Evolutionary conservation across 1,140 invertebrate genomes (phyloP), one percentile per base, ranked within the genome.

Genomic region (Brachionus calyciflorus): DNA sequence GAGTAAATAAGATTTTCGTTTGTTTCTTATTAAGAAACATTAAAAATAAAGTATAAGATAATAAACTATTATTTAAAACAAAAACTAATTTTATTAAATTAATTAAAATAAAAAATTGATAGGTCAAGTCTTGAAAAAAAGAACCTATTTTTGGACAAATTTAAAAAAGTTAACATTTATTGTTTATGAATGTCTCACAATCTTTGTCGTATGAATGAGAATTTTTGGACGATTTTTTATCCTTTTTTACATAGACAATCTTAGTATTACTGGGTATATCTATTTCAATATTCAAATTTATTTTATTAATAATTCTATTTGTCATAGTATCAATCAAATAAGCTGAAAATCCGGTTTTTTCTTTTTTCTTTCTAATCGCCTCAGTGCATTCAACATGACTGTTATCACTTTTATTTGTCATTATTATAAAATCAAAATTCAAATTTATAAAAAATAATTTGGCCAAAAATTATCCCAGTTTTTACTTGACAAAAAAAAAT

Each of bases 211-310:
- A n/a, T n/a, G n/a, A n/a, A n/a, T n/a, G n/a, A n/a, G n/a, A 37
- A 37, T 37, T 37, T 37, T 37, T 37, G 9, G 9, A 37, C n/a
- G n/a, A n/a, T n/a, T n/a, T n/a, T 40, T 37, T 60, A 37, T 40
- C 37, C 5, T 60, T 14, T 60, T 60, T 60, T 17, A n/a, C 33
- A 17, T 37, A 60, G 7, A 60, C n/a, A 17, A 60, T 33, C 17
- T 2, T 60, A 6, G 55, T 60, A 33, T 60, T 60, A 1, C 33
- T 17, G 26, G 55, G 55, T 37, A 60, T 60, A 10, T 60, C 30
- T n/a, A 60, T 60, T 28, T 28, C 14, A 33, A 60, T 60, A 9
- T 41, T 60, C 9, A 60, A 60, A 19, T 60, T 60, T 14, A 60
- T 60, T 14, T 33, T 28, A 9, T 30, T 37, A 9, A 60, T 37